phyloP scores from a whole-genome alignment of 2,888 invertebrate genomes.

The Platycnemis pennipes region DNA sequence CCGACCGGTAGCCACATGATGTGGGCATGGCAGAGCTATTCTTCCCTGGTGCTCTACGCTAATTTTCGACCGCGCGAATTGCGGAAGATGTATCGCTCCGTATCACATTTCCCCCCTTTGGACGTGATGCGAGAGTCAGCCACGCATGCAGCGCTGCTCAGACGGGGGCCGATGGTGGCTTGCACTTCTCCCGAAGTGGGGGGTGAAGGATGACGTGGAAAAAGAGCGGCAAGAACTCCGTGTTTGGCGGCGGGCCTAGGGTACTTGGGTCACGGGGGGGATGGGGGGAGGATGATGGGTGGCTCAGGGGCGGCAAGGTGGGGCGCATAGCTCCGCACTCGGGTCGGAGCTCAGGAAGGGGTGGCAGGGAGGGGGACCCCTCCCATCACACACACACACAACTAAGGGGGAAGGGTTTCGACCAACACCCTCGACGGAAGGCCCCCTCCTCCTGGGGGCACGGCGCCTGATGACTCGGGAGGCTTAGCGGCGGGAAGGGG shows the following conservation, averaged over 20 bases:
- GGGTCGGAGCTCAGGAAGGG: not conserved
- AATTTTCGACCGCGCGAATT: no score
- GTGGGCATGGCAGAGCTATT: no score
- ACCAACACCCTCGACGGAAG: conserved; percentile 27
- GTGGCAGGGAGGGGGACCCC: not conserved
- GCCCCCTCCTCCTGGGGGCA: not conserved
- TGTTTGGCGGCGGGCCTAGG: not conserved
- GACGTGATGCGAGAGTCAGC: no score
- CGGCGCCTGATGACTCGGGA: conserved; percentile 51
- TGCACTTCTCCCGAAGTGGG: not conserved
- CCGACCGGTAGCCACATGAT: no score
- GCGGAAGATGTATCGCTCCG: no score
- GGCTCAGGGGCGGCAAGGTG: not conserved
- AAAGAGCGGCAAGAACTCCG: not conserved
- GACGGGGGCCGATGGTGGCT: not conserved
- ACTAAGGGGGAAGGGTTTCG: not conserved
- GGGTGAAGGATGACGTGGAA: not conserved
- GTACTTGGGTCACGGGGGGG: not conserved
- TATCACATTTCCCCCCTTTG: no score
- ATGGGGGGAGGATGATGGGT: not conserved
- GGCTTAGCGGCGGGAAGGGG: conserved; percentile 30
- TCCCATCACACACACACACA: not conserved
- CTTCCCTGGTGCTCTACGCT: no score
- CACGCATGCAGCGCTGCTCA: not conserved
- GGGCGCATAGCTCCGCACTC: not conserved